Evolutionary conservation across 2,113 vertebrate genomes (phyloP).

Genomic region (Ailurus styani): DNA sequence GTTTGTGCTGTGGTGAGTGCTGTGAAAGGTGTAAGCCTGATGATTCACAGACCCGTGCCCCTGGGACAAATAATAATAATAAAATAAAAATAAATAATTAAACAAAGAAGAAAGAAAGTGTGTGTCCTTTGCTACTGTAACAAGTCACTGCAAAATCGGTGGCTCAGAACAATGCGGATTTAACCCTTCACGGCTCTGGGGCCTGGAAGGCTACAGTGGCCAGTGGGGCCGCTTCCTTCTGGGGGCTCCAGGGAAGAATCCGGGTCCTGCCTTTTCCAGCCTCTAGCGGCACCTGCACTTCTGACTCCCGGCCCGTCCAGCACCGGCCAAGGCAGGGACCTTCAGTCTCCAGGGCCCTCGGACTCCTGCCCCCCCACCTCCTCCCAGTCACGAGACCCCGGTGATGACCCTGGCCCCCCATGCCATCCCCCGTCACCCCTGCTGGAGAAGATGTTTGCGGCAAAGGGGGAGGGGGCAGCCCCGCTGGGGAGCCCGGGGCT

Average conservation of each 20-base stretch:
- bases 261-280: background rate
- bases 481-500: background rate
- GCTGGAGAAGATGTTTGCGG: fast-evolving
- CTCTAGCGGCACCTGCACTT: background rate
- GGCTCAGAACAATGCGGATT: background rate
- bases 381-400: background rate
- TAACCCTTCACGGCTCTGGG: too few species aligned
- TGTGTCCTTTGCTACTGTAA: background rate
- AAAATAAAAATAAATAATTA: too few species aligned
- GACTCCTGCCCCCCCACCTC: background rate
- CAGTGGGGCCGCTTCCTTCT: background rate
- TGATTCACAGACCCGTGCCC: too few species aligned
- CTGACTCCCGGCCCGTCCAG: background rate
- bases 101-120: background rate
- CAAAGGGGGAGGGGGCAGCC: background rate
- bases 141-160: background rate
- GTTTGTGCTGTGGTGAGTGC: too few species aligned
- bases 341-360: background rate
- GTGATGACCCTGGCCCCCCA: background rate
- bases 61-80: too few species aligned
- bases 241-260: background rate
- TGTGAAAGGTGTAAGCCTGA: too few species aligned
- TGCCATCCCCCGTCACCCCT: background rate
- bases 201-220: too few species aligned
- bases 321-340: background rate